Percentiles rank a stretch among this genome's conserved stretches.
Evolutionary conservation across 1,140 invertebrate species (phyloP).

Genomic region (Plodia interpunctella): DNA sequence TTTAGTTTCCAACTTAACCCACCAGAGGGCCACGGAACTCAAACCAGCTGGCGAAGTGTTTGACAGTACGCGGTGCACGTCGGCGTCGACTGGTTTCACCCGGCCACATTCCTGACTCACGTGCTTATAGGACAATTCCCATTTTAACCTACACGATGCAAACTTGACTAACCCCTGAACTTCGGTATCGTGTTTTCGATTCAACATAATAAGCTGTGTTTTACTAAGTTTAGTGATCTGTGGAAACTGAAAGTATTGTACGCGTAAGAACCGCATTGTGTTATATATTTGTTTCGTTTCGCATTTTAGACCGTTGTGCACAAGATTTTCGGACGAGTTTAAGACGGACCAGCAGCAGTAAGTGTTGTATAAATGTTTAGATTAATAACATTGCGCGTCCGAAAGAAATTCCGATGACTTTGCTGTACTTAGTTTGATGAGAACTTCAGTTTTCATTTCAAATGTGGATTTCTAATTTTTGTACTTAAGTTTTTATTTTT

Average conservation of each 20-base stretch:
- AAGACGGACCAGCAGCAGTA: not conserved
- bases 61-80: constrained; percentile 63
- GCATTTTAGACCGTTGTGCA: constrained; percentile 40
- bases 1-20: constrained; percentile 65
- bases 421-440: not conserved
- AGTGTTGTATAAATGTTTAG: not conserved
- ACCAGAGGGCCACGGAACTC: constrained; percentile 57
- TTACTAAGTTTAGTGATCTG: constrained; percentile 36
- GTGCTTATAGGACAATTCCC: constrained; percentile 47
- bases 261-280: constrained; percentile 54
- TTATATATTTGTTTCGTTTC: constrained; percentile 54
- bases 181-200: not conserved
- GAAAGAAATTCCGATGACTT: not conserved
- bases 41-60: constrained; percentile 64
- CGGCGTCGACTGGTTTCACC: constrained; percentile 33
- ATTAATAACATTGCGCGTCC: not conserved
- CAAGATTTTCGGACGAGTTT: constrained; percentile 11
- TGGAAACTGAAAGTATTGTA: constrained; percentile 57
- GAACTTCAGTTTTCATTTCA: too few relatives aligned
- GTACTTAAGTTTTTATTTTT: not conserved
- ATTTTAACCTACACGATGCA: constrained; percentile 52
- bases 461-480: too few relatives aligned
- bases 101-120: constrained; percentile 46
- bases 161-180: constrained; percentile 53
- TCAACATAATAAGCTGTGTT: constrained; percentile 39